phyloP scores from a whole-genome alignment of 2,113 vertebrate species.

The Ifrita kowaldi region DNA sequence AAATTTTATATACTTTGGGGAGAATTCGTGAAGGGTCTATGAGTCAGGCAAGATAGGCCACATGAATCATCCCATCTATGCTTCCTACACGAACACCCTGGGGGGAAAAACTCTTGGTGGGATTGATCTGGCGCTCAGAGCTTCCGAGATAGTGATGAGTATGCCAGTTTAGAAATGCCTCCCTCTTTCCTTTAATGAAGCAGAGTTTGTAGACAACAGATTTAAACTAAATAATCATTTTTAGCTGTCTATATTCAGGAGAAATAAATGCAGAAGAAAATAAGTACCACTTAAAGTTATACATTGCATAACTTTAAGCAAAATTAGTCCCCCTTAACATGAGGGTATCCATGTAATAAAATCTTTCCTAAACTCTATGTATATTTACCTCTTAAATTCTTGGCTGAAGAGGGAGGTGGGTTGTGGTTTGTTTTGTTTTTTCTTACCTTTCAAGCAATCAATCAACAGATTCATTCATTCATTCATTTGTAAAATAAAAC shows the following conservation, averaged over 20 bases:
- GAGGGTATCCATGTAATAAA: not conserved
- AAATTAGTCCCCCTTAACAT: not conserved
- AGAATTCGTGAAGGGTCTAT: not conserved
- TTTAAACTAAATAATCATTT: not conserved
- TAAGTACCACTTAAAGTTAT: not conserved
- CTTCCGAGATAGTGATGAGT: not conserved
- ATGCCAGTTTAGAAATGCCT: not conserved
- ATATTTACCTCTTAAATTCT: not conserved
- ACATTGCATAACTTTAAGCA: not conserved
- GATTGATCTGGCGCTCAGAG: not conserved
- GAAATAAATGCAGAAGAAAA: not conserved
- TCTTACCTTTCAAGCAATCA: not conserved
- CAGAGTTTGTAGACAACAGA: not conserved
- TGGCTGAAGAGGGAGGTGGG: not conserved
- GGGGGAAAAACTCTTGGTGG: not conserved
- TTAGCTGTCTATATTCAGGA: not conserved
- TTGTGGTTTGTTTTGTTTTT: not conserved
- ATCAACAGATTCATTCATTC: not conserved
- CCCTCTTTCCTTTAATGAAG: not conserved
- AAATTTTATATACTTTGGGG: not conserved
- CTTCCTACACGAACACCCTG: not conserved
- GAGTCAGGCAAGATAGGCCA: not conserved
- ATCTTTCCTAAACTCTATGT: not conserved
- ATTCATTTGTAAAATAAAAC: not conserved
- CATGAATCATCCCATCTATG: not conserved